These are phyloP conservation scores for Phylloscopus collybita DNA, from an alignment of 2,797 vertebrate genomes.

Conservation along the genomic window DNA sequence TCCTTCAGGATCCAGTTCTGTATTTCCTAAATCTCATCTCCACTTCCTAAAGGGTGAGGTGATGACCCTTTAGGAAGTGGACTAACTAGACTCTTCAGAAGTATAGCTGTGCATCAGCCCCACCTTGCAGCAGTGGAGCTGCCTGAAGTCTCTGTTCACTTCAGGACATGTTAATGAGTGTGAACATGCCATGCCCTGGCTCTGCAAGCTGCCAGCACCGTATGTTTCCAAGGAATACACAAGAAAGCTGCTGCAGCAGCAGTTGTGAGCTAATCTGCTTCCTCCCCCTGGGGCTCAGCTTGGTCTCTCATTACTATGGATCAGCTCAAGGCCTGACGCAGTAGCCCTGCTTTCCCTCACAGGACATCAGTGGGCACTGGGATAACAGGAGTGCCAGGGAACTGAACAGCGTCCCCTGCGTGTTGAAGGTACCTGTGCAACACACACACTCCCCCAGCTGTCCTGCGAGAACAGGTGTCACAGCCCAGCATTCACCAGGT, in stretches of 20 bases:
- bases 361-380: not conserved
- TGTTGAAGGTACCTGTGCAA: not conserved
- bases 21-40: not conserved
- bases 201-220: not conserved
- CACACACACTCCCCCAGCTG: not conserved
- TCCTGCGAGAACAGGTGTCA: not conserved
- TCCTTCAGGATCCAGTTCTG: not conserved
- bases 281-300: not conserved
- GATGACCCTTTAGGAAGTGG: too few species aligned
- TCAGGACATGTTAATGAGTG: not conserved
- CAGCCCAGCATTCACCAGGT: not conserved
- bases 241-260: not conserved
- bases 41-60: not conserved
- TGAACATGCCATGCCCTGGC: not conserved
- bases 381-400: not conserved
- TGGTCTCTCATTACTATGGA: not conserved
- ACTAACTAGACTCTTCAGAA: not conserved
- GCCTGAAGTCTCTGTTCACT: not conserved
- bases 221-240: not conserved
- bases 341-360: not conserved
- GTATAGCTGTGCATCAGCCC: not conserved
- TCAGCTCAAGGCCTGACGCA: not conserved
- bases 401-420: not conserved
- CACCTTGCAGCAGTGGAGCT: not conserved
- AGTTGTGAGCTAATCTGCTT: conserved; percentile 20